These are phyloP conservation scores for Microctonus aethiopoides DNA, from an alignment of 2,888 invertebrate genomes.

Conservation along the genomic window DNA sequence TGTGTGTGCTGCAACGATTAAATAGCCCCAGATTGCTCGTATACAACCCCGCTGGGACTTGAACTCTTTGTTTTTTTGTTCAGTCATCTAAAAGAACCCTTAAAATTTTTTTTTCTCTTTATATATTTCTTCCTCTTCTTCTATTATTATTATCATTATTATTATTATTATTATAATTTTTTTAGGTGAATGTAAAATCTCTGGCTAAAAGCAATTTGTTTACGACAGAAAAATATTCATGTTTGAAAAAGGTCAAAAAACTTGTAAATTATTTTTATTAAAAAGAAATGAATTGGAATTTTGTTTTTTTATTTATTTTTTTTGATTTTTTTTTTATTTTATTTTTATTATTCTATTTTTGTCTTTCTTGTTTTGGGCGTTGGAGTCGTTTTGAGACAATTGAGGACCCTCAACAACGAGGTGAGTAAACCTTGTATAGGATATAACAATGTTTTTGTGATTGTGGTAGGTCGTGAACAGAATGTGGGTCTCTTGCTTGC, in stretches of 20 bases:
- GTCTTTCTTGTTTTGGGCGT: neutral
- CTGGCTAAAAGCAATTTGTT: neutral
- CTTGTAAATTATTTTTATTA: neutral
- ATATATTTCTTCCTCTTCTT: neutral
- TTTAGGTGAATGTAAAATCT: neutral
- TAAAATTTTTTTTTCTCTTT: neutral
- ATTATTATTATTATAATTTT: neutral
- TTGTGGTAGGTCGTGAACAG: conserved; percentile 57
- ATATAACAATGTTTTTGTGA: conserved; percentile 47
- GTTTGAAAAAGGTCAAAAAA: neutral
- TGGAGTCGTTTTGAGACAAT: conserved; percentile 17
- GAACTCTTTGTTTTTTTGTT: neutral
- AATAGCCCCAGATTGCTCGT: conserved; percentile 10
- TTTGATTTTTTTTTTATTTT: neutral
- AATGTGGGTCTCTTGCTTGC: conserved; percentile 37
- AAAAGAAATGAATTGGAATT: neutral
- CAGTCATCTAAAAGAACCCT: neutral
- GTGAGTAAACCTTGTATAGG: conserved; percentile 16
- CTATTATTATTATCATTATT: neutral
- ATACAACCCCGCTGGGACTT: neutral
- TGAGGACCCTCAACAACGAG: conserved; percentile 26
- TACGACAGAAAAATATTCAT: neutral
- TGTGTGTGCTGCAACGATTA: conserved; percentile 2
- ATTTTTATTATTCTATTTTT: too few species aligned
- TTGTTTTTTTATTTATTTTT: neutral